Base-by-base conservation (phyloP, 1,140 invertebrate species). In the Cotesia chilonis region DNA sequence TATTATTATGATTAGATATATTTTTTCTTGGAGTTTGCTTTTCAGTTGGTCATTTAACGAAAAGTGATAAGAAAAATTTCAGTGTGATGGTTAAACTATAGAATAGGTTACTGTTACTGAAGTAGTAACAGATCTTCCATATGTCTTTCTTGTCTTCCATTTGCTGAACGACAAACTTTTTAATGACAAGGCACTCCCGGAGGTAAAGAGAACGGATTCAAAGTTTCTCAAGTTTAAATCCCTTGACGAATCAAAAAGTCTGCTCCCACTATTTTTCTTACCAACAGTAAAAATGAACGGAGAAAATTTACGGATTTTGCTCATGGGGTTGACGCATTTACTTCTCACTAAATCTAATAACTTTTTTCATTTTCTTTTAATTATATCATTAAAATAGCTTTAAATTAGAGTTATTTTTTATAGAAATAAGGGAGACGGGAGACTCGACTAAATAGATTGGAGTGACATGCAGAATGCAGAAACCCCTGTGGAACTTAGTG, bases 401-500 rank as follows among this genome's bases (percentile, higher is more conserved):
- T 28, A 28, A 7, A 47, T 28, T 28, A 28, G 10, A 47, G 41
- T 47, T 47, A 9, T 47, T 47, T 47, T 47, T 47, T 47, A 41
- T 47, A 47, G 6, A 10, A 7, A 47, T 47, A 47, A 47, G 10
- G 3, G 6, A 47, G 28, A 28, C 6, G 59, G 6, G 17, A 66
- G n/a, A 35, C 9, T 12, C 2, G 51, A 41, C 51, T 20, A 54
- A 52, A 10, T 68, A 36, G 35, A 68, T 70, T 77, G 72, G 72
- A 73, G 73, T 78, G 75, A 76, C 74, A 71, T 76, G 75, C 75
- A 77, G 73, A 73, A 78, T 76, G 75, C 75, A 77, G 73, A 73
- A 78, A 71, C 76, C 75, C 66, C 78, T 78, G 74, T 78, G 65
- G 75, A 76, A 76, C 66, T 41, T 70, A 65, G 76, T 74, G 71